Conservation (phyloP, 1,140 invertebrate species). For the Venustaconcha ellipsiformis region DNA sequence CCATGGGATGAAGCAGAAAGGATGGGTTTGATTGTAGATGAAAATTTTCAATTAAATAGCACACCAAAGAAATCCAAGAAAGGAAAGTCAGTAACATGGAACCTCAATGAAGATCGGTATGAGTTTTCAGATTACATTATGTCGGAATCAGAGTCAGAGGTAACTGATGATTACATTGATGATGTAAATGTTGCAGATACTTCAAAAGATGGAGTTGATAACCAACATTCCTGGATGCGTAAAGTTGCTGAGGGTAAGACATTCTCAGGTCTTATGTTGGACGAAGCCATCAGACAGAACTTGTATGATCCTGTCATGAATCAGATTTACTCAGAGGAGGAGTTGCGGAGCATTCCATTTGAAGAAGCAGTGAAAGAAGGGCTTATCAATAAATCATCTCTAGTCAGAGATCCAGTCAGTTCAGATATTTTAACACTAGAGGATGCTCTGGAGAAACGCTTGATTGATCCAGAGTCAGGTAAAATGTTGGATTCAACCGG, state of each 20-base stretch:
- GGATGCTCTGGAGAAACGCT: constrained; percentile 83
- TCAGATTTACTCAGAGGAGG: constrained; percentile 45
- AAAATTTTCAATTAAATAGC: too few relatives aligned
- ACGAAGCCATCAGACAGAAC: constrained; percentile 84
- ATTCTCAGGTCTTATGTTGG: constrained; percentile 68
- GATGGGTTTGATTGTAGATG: constrained; percentile 47
- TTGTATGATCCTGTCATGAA: constrained; percentile 82
- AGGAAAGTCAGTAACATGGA: too few relatives aligned
- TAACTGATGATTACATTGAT: too few relatives aligned
- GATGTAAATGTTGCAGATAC: too few relatives aligned
- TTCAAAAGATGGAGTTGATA: too few relatives aligned
- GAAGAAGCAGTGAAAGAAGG: constrained; percentile 86
- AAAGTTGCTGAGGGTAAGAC: too few relatives aligned
- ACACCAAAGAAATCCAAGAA: too few relatives aligned
- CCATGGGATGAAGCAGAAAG: constrained; percentile 53
- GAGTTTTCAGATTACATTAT: too few relatives aligned
- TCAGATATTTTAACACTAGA: constrained; percentile 85
- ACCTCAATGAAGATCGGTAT: too few relatives aligned
- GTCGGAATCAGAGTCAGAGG: constrained; percentile 13
- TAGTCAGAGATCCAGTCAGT: constrained; percentile 79
- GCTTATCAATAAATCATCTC: constrained; percentile 76
- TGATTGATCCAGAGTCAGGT: constrained; percentile 83
- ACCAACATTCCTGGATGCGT: too few relatives aligned
- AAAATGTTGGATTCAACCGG: constrained; percentile 74
- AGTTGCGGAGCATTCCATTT: constrained; percentile 43